These are phyloP conservation scores for Tichodroma muraria DNA, from an alignment of 2,113 vertebrate genomes.

Conservation along the genomic window DNA sequence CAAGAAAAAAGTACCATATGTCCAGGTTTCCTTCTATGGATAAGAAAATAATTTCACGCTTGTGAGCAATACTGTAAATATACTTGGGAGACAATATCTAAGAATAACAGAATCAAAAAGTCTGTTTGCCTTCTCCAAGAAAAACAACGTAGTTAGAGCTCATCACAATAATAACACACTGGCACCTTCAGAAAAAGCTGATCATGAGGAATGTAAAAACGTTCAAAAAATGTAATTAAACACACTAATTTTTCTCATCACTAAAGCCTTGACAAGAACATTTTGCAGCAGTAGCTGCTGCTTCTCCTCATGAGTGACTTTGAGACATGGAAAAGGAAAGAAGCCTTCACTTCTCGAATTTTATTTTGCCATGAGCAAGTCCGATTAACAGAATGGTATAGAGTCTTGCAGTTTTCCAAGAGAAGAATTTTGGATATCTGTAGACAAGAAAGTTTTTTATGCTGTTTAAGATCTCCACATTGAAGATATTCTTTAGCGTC, in stretches of 20 bases:
- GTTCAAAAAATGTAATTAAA: background rate
- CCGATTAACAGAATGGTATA: background rate
- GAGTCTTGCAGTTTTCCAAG: background rate
- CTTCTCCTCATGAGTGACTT: background rate
- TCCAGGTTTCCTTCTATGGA: background rate
- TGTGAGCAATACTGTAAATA: background rate
- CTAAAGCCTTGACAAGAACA: background rate
- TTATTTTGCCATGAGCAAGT: background rate
- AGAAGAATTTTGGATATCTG: background rate
- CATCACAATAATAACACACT: background rate
- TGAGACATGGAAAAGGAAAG: background rate
- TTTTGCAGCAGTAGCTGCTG: background rate
- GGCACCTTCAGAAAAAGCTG: background rate
- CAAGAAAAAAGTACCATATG: background rate
- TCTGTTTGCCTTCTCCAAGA: background rate
- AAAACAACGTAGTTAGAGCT: background rate
- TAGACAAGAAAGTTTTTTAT: background rate
- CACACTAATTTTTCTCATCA: background rate
- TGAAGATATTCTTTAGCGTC: background rate
- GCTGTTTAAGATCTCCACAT: background rate
- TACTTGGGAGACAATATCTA: background rate
- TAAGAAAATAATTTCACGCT: background rate
- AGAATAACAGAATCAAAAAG: background rate
- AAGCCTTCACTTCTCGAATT: background rate
- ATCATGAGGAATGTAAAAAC: fast-evolving